These are phyloP conservation scores for Spodoptera exigua DNA, from an alignment of 2,888 invertebrate genomes.

Conservation along the genomic window DNA sequence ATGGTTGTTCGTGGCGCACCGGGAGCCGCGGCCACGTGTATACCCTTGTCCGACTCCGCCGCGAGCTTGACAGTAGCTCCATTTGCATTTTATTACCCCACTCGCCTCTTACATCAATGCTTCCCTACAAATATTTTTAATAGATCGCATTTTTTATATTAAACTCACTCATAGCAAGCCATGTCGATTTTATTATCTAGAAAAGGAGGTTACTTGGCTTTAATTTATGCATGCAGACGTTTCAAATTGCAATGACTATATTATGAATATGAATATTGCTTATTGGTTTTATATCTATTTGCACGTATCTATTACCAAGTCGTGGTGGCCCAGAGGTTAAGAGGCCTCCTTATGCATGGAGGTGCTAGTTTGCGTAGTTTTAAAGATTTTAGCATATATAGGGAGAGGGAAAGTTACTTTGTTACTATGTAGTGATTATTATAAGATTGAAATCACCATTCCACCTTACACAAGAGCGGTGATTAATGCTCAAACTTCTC, in stretches of 20 bases:
- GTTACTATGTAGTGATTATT: too few species aligned
- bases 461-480: too few species aligned
- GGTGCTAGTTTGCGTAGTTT: too few species aligned
- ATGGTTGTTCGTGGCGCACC: conserved; percentile 74
- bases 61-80: conserved; percentile 65
- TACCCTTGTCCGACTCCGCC: conserved; percentile 66
- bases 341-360: too few species aligned
- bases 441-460: too few species aligned
- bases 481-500: too few species aligned
- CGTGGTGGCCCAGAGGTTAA: too few species aligned
- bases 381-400: too few species aligned
- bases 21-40: conserved; percentile 68
- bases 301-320: too few species aligned
- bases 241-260: conserved; percentile 27
- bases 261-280: conserved; percentile 21
- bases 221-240: conserved; percentile 7
- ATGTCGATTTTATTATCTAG: background rate
- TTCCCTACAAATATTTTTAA: conserved; percentile 20
- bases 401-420: too few species aligned
- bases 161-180: background rate
- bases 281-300: conserved; percentile 6
- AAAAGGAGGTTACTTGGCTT: conserved; percentile 33
- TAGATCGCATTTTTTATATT: conserved; percentile 11
- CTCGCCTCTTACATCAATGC: conserved; percentile 30
- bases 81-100: conserved; percentile 61